Base-by-base conservation (phyloP, 2,113 vertebrate species). In the human region DNA sequence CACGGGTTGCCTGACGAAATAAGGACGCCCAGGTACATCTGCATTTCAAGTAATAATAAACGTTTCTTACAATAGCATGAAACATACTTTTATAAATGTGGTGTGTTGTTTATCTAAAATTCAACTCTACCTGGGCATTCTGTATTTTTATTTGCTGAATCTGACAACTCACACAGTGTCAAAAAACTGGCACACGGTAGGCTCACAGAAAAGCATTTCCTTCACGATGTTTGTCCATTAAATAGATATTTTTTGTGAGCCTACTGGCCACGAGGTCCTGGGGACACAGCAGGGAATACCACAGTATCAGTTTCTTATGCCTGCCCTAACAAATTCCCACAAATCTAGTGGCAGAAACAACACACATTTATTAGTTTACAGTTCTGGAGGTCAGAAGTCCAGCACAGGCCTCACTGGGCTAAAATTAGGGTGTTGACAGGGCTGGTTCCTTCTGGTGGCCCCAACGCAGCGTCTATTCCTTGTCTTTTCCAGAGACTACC, bases 181-280 rank as follows among this genome's bases (percentile, higher is more conserved):
- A 25, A 1, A 11, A 0, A 3, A 27, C 11, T 5, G 32, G 40
- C 22, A 57, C 35, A 3, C 13, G 9, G 23, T 11, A 87, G 16
- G 45, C 43, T 13, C 43, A 32, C n/a, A 25, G 48, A 52, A 4
- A 70, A 4, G 61, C 30, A 16, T 6, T 12, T 40, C 61, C 52
- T 30, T 43, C 52, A 1, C 38, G 1, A 0, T 1, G 4, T 40
- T 4, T 17, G 25, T 10, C 40, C 57, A 10, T 14, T 43, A 38
- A 3, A 4, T 5, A 27, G n/a, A 11, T 8, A 1, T 17, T 80
- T n/a, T 9, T 4, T 27, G 4, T 8, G 66, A 35, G 8, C 27
- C 11, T 10, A 22, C 73, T 4, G 0, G 5, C 45, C 3, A 35
- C 66, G 20, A 45, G 73, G n/a, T 12, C 48, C 55, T 32, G 80